A percentile compares a stretch with the other conserved stretches of the same genome.
These are phyloP conservation scores for Pandemis corylana DNA, from an alignment of 2,888 invertebrate genomes.

Conservation along the genomic window DNA sequence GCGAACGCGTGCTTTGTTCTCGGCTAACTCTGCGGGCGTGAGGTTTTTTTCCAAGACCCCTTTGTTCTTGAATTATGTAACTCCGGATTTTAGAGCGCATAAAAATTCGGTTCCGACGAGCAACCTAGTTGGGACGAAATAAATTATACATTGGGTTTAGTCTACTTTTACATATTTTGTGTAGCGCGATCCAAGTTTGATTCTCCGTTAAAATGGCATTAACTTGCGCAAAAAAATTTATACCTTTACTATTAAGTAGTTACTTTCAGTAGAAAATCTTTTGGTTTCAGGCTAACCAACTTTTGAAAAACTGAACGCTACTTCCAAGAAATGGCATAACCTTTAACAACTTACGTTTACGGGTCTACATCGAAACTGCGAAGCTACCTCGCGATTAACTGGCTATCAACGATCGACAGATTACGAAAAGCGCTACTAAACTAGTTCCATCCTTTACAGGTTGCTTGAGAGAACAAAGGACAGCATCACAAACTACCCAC, in stretches of 20 bases:
- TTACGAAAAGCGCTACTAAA: constrained; percentile 8
- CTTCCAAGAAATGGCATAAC: constrained; percentile 56
- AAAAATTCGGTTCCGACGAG: constrained; percentile 53
- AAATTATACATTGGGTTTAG: constrained; percentile 5
- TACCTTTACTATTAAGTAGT: too few relatives aligned
- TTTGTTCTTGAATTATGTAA: constrained; percentile 81
- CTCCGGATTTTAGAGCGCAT: constrained; percentile 63
- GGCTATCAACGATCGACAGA: constrained; percentile 22
- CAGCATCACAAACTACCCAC: constrained; percentile 2
- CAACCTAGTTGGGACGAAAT: constrained; percentile 17
- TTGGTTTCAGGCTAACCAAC: neutral
- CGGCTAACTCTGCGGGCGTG: constrained; percentile 68
- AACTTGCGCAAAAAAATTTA: neutral
- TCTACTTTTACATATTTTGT: neutral
- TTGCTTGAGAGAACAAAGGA: constrained; percentile 11
- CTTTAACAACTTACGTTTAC: constrained; percentile 63
- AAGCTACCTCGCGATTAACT: constrained; percentile 20
- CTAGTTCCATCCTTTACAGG: constrained; percentile 17
- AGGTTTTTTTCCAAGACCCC: constrained; percentile 67
- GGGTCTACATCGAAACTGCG: constrained; percentile 39
- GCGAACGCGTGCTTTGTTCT: constrained; percentile 72
- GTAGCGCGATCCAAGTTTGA: neutral
- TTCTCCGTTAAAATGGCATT: neutral
- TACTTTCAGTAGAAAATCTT: neutral
- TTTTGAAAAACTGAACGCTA: neutral